These are phyloP conservation scores for Epinephelus awoara DNA, from an alignment of 2,797 vertebrate genomes.

Conservation along the genomic window DNA sequence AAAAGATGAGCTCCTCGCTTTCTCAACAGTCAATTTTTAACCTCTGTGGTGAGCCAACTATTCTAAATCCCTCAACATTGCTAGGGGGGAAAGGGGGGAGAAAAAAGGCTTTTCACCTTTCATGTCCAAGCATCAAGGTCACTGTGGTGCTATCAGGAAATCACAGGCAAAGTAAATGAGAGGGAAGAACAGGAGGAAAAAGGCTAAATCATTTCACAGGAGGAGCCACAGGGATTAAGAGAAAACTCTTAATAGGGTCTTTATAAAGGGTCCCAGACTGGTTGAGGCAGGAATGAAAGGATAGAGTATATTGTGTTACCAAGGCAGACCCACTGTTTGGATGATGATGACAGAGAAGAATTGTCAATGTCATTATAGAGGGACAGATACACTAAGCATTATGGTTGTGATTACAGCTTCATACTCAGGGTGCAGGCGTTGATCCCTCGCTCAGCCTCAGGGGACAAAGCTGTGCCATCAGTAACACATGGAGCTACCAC, in stretches of 20 bases:
- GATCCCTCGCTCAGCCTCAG: background rate
- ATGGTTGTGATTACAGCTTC: slow-evolving; percentile 17
- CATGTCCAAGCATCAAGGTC: slow-evolving; percentile 75
- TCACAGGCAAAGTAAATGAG: slow-evolving; percentile 35
- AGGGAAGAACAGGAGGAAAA: background rate
- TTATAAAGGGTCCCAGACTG: slow-evolving; percentile 10
- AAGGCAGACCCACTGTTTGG: background rate
- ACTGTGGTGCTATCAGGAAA: slow-evolving; percentile 64
- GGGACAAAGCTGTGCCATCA: slow-evolving; percentile 4
- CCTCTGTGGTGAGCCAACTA: slow-evolving; percentile 58
- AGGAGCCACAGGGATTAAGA: slow-evolving; percentile 66
- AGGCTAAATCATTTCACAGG: slow-evolving; percentile 65
- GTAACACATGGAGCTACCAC: slow-evolving; percentile 1
- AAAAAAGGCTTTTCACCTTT: slow-evolving; percentile 72
- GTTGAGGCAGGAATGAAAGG: slow-evolving; percentile 21
- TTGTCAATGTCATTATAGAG: background rate
- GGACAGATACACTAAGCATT: background rate
- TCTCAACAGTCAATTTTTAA: slow-evolving; percentile 76
- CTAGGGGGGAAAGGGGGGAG: background rate
- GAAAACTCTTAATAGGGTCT: slow-evolving; percentile 10
- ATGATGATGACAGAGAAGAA: background rate
- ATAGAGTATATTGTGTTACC: slow-evolving; percentile 7
- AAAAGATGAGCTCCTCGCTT: slow-evolving; percentile 67
- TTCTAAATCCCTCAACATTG: slow-evolving; percentile 57
- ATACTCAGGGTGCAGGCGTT: background rate